phyloP scores from a whole-genome alignment of 1,140 invertebrate species.

The Drosophila fuyamai region DNA sequence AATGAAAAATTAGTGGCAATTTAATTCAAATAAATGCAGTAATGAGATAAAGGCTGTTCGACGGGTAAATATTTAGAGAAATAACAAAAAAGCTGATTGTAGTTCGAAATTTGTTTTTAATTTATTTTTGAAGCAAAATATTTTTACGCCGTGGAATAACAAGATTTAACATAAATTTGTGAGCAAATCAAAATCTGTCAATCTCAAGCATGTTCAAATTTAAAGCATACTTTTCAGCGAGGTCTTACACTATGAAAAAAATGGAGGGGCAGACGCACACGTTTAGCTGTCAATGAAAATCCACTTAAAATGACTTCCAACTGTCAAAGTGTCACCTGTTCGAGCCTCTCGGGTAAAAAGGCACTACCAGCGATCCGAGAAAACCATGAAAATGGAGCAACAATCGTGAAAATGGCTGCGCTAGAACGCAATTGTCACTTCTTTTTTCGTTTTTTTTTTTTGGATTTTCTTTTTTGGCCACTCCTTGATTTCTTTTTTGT shows the following conservation, averaged over 20 bases:
- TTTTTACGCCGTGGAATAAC: not conserved
- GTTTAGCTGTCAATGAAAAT: conserved; percentile 69
- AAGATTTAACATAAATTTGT: not conserved
- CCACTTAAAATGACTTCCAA: conserved; percentile 72
- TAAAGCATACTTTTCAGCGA: conserved; percentile 34
- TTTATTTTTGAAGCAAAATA: not conserved
- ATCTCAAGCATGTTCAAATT: conserved; percentile 27
- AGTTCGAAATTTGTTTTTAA: not conserved
- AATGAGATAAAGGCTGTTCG: not conserved
- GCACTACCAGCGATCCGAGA: conserved; percentile 13
- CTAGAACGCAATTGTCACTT: conserved; percentile 51
- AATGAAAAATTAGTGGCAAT: not conserved
- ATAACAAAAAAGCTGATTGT: not conserved
- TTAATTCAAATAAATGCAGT: conserved; percentile 15
- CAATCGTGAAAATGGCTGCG: conserved; percentile 62
- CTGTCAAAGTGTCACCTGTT: conserved; percentile 74
- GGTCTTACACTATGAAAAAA: not conserved
- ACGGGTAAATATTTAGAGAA: not conserved
- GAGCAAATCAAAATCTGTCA: conserved; percentile 7
- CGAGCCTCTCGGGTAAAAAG: conserved; percentile 27
- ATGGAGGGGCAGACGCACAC: conserved; percentile 26
- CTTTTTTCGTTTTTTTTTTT: not conserved
- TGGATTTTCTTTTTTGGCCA: conserved; percentile 18
- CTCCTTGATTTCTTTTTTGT: conserved; percentile 14
- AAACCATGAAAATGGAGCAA: conserved; percentile 45